phyloP scores from a whole-genome alignment of 2,113 vertebrate genomes.

The Litocranius walleri region DNA sequence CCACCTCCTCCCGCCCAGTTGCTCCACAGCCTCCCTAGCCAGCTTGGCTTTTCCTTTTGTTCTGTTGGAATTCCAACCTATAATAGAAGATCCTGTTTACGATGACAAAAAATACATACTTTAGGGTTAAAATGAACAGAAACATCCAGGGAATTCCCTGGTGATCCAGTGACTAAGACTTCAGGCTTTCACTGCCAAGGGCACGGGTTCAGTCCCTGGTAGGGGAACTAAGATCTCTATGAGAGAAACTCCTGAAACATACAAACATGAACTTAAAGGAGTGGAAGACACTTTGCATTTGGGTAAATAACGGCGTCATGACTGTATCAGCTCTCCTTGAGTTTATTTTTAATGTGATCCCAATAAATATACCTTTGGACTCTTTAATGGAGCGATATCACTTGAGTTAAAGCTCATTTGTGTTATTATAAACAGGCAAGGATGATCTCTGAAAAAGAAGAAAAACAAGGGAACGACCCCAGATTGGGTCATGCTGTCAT shows the following conservation, averaged over 20 bases:
- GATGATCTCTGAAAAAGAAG: background rate
- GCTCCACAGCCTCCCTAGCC: background rate
- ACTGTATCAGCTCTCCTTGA: background rate
- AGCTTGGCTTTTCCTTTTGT: background rate
- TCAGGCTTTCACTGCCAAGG: background rate
- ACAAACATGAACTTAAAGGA: no score
- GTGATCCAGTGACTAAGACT: background rate
- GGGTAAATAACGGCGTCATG: rapidly evolving
- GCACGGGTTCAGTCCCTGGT: background rate
- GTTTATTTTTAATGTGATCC: background rate
- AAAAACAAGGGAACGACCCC: background rate
- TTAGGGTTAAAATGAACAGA: background rate
- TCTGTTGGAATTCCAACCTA: background rate
- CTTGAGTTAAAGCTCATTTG: background rate
- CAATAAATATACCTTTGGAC: background rate
- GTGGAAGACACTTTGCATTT: no score
- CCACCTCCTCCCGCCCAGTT: background rate
- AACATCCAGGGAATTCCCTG: background rate
- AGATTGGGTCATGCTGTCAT: background rate
- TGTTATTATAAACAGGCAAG: no score
- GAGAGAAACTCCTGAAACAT: background rate
- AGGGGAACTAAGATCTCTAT: background rate
- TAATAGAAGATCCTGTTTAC: background rate
- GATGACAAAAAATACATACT: background rate
- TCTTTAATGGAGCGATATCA: background rate